Evolutionary conservation across 1,140 invertebrate species (phyloP), one percentile per base, ranked within the genome.

Genomic region (Proctacanthus coquilletti): DNA sequence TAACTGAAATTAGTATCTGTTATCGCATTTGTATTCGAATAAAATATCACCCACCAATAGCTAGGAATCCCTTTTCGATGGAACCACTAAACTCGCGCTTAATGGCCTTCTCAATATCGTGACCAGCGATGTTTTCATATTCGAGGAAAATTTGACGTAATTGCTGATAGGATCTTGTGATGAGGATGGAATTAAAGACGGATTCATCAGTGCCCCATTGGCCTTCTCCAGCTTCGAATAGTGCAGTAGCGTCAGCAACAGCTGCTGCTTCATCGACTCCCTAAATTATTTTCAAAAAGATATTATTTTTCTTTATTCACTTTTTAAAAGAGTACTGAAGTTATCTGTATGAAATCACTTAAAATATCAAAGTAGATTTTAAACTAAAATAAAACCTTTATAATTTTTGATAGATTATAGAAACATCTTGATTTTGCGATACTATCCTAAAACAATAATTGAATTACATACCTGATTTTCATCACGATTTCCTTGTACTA

Each of bases 201-300:
- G 80, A 84, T 55, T 91, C 86, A 48, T 91, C 85, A 2, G 85
- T 89, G 30, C 86, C 85, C 76, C 80, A 81, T 53, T 82, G 71
- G 18, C 74, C 79, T 52, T 84, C 80, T 27, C 81, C 83, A 39
- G 83, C 82, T 21, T 65, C 60, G 11, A 74, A 68, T 3, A 87
- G 60, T 5, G 68, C 69, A 50, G 83, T 70, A 1, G 82, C 83
- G 51, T 84, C 82, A 20, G 70, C 67, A 18, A 68, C 61, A 11
- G 80, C 81, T 11, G 70, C 70, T 2, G 55, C 68, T 42, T 75
- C 70, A 51, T 84, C 76, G 0, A 79, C 68, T 3, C 71, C 68
- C 14, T 44, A 25, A 5, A n/a, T 2, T 15, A 36, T 1, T 25
- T 2, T n/a, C 11, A 3, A 23, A 21, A 21, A 1, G 0, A 27